Evolutionary conservation across 2,113 vertebrate genomes (phyloP).

Genomic region (Callorhinus ursinus): DNA sequence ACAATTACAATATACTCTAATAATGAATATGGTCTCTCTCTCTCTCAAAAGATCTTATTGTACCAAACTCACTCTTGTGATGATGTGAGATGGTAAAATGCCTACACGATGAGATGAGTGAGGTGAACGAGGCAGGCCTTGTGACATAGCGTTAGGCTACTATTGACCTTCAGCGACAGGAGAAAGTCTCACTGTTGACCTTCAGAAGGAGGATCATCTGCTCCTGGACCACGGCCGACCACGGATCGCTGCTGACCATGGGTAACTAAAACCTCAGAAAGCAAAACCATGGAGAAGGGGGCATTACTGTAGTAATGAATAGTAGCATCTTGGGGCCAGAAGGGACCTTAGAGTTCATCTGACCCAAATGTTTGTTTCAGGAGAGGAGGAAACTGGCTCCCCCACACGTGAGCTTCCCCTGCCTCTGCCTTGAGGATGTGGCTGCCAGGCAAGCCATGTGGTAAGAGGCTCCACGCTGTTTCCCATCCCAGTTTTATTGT

Average conservation of each 20-base stretch:
- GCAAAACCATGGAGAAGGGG: not conserved
- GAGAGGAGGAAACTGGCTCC: not conserved
- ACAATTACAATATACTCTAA: not conserved
- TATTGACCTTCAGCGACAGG: not conserved
- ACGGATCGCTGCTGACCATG: not conserved
- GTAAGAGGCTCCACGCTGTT: not conserved
- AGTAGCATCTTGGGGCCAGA: not conserved
- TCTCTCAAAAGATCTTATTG: not conserved
- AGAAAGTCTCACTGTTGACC: not conserved
- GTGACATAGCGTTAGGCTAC: not conserved
- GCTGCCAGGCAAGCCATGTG: not conserved
- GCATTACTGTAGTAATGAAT: not conserved
- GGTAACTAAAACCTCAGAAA: not conserved
- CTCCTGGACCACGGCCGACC: not conserved
- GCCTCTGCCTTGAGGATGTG: not conserved
- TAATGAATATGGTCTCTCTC: not conserved
- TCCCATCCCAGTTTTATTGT: not conserved
- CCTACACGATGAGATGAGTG: not conserved
- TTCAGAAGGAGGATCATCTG: not conserved
- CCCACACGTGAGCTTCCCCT: not conserved
- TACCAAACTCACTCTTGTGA: not conserved
- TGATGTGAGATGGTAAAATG: not conserved
- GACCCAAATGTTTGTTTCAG: conserved; percentile 1
- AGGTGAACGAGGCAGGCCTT: not conserved
- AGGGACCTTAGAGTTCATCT: not conserved